Base-by-base conservation (phyloP, 2,888 invertebrate genomes). In the Sphaerophoria rueppellii region DNA sequence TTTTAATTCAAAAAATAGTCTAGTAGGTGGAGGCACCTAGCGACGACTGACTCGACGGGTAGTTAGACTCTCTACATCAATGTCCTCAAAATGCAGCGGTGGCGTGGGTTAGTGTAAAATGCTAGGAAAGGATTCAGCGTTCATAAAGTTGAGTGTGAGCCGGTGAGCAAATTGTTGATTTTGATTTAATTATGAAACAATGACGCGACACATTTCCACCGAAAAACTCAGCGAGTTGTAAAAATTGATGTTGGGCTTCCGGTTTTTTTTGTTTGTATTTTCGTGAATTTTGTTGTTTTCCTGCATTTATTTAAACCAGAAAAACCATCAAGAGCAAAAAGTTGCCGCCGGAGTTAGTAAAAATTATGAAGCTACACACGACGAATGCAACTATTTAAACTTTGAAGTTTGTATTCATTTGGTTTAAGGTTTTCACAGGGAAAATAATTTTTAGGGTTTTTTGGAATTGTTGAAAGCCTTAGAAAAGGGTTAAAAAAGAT, bases 121-220 rank as follows among this genome's bases (percentile, higher is more conserved):
- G 34, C 14, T 9, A 34, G 32, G 4, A 16, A 11, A 4, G 9
- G 11, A 16, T 3, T 32, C 2, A 0, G 4, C n/a, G 0, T 61
- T n/a, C 14, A 57, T 57, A 37, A 4, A 37, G 14, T 34, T 35
- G 4, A n/a, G 14, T 12, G 32, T n/a, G 24, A 2, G 9, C 48
- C 11, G 14, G 11, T n/a, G 11, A 11, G 34, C 52, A 50, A 48
- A 73, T 65, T 78, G 78, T 78, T 72, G 78, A 69, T 69, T 76
- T 82, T 78, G 73, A 82, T 78, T 82, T 82, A 78, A 82, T 82
- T 82, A 78, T 78, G 73, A 78, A 78, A 78, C 78, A 82, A 78
- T 82, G 73, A 78, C 78, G 82, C 73, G 73, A 70, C 82, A 55
- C 43, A 74, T 63, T 74, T 74, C 11, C 63, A 74, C 43, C 65